A percentile compares a stretch with the other conserved stretches of the same genome.
Evolutionary conservation across 2,797 vertebrate species (phyloP).

Genomic region (Lepidocolaptes lacrymiger): DNA sequence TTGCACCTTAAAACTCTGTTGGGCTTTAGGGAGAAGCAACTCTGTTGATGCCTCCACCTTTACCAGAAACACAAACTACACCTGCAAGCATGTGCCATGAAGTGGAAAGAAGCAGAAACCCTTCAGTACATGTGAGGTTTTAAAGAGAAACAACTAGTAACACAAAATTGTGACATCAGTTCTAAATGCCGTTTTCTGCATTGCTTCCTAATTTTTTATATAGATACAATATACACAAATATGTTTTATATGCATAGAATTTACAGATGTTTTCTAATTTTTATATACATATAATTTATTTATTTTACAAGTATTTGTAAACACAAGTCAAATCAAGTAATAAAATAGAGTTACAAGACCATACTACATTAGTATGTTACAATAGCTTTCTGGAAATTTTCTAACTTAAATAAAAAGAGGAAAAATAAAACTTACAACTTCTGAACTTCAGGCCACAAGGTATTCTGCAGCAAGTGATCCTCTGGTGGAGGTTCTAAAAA

Average conservation of each 20-base stretch:
- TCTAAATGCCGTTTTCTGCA: background rate
- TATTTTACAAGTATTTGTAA: background rate
- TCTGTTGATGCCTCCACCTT: background rate
- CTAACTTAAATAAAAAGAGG: background rate
- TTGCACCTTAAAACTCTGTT: background rate
- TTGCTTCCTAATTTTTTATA: background rate
- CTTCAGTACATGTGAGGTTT: background rate
- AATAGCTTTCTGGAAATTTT: background rate
- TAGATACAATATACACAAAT: background rate
- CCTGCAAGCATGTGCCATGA: accelerated
- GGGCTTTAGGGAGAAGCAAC: background rate
- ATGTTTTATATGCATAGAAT: background rate
- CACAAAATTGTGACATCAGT: background rate
- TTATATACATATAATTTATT: background rate
- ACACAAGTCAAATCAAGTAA: background rate
- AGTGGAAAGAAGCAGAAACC: background rate
- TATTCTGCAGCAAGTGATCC: slow-evolving; percentile 96
- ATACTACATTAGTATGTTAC: background rate
- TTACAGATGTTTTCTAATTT: background rate
- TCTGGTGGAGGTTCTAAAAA: slow-evolving; percentile 92
- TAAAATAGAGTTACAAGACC: background rate
- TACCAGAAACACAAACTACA: background rate
- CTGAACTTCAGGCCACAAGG: slow-evolving; percentile 96
- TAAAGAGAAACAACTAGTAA: background rate
- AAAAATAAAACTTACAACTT: slow-evolving; percentile 88